phyloP scores from a whole-genome alignment of 2,113 vertebrate genomes.

The Tinamus guttatus region DNA sequence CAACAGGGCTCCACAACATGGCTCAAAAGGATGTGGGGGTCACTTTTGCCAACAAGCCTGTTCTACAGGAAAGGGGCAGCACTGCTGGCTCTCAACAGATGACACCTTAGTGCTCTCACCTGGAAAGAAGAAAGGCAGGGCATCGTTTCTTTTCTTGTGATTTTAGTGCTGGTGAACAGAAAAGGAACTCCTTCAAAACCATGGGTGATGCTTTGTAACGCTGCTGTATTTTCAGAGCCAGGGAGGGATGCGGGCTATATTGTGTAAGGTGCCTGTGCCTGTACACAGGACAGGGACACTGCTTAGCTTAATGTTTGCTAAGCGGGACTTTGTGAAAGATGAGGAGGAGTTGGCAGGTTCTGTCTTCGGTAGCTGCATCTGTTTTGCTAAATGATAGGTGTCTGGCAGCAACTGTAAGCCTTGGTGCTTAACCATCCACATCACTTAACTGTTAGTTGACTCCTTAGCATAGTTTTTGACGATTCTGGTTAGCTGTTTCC shows the following conservation, averaged over 20 bases:
- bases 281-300: background rate
- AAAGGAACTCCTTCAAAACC: background rate
- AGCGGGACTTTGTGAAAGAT: background rate
- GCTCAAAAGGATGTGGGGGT: background rate
- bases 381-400: background rate
- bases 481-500: background rate
- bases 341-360: background rate
- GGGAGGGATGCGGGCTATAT: background rate
- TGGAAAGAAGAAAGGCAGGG: background rate
- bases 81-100: background rate
- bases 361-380: background rate
- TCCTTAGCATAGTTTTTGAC: background rate
- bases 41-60: background rate
- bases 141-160: rapidly evolving
- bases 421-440: background rate
- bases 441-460: background rate
- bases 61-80: background rate
- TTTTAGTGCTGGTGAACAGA: background rate
- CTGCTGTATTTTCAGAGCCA: background rate
- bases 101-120: background rate
- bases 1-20: background rate
- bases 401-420: background rate
- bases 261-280: background rate
- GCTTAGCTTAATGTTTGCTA: background rate
- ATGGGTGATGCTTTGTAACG: background rate